Evolutionary conservation across 2,888 invertebrate species (phyloP).

Genomic region (Fragum sueziense): DNA sequence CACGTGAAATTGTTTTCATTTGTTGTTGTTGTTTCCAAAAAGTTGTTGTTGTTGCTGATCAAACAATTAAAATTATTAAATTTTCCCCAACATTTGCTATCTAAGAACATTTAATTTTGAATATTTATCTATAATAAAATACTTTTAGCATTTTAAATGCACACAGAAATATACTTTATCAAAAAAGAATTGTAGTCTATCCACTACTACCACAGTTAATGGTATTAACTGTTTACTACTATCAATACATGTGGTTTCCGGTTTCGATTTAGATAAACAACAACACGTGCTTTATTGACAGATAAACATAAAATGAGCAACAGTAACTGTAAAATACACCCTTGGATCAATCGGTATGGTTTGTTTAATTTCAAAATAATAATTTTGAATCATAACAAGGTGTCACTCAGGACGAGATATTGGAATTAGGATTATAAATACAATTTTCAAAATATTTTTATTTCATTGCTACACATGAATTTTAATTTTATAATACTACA

Average conservation of each 20-base stretch:
- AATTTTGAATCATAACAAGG: no score
- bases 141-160: no score
- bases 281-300: background rate
- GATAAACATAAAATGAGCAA: background rate
- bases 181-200: no score
- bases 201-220: no score
- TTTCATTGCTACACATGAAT: no score
- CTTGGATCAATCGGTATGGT: background rate
- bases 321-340: background rate
- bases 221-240: no score
- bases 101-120: background rate
- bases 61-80: background rate
- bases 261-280: background rate
- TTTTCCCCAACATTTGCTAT: background rate
- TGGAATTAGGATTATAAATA: no score
- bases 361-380: background rate
- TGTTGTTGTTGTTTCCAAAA: constrained; percentile 11
- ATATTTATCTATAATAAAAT: no score
- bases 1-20: constrained; percentile 58
- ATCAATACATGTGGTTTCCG: background rate
- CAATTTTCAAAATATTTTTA: no score
- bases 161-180: no score
- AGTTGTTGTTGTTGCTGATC: constrained; percentile 3
- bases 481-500: no score
- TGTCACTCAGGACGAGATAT: no score